Evolutionary conservation across 2,113 vertebrate genomes (phyloP).

Genomic region (Platysternon megacephalum): DNA sequence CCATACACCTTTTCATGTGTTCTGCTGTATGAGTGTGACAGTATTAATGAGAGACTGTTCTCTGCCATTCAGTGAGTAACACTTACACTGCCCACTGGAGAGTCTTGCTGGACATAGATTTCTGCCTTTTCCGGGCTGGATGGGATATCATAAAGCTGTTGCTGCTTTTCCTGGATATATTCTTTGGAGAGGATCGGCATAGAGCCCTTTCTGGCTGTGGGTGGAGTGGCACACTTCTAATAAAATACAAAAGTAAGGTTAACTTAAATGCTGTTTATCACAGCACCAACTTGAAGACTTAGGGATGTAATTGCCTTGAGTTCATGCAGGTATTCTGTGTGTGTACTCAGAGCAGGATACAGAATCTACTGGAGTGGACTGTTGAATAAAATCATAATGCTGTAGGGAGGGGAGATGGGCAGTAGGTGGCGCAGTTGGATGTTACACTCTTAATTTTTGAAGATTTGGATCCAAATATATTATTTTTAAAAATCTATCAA

Average conservation of each 20-base stretch:
- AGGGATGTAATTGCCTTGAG: rapidly evolving
- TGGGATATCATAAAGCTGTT: slow-evolving; percentile 72
- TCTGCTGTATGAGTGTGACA: rapidly evolving
- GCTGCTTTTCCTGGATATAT: slow-evolving; percentile 50
- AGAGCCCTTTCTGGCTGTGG: slow-evolving; percentile 20
- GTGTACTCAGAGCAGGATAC: neutral
- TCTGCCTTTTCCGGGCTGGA: slow-evolving; percentile 46
- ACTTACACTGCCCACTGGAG: neutral
- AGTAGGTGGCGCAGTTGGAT: neutral
- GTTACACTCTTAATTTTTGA: neutral
- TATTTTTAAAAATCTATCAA: neutral
- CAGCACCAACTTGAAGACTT: neutral
- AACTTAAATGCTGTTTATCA: neutral
- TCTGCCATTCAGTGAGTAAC: neutral
- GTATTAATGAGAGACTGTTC: neutral
- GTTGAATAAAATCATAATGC: neutral
- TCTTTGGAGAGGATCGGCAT: neutral
- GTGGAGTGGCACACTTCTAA: neutral
- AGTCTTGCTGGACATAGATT: neutral
- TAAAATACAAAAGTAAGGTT: neutral
- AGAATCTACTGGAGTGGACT: neutral
- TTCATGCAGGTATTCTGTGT: neutral
- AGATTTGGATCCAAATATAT: too few species aligned
- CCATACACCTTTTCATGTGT: neutral
- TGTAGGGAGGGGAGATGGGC: neutral